Base-by-base conservation (phyloP, 53 echinoderm and acorn worm genomes). In the Holothuria leucospilota region DNA sequence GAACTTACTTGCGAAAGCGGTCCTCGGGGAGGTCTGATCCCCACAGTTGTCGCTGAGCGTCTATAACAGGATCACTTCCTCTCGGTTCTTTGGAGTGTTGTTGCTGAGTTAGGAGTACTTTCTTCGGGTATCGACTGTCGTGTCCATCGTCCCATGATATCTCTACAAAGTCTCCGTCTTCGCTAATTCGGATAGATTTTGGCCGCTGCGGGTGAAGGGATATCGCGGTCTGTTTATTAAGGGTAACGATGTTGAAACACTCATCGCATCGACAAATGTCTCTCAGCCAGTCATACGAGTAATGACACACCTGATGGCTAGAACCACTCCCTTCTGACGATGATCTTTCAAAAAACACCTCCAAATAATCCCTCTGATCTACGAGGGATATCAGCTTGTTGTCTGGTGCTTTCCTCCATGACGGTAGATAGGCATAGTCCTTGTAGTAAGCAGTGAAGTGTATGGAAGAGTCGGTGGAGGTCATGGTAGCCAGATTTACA, bases 241-340 rank as follows among this genome's bases (percentile, higher is more conserved):
- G 51, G 28, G 75, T 75, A 49, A 51, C 52, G 23, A 18, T 25
- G 39, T 63, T 84, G 26, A 84, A 84, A 24, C 84, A 84, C 9
- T 84, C 26, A 0, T 20, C 8, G 46, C 84, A 84, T 24, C 84
- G 63, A 84, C 84, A 84, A 7, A 63, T 21, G 40, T 84, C 84
- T 24, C 84, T 84, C 24, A 84, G 84, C 84, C 84, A 84, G 23
- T 51, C 66, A 23, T 64, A 65, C 23, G 84, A 66, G 63, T 38
- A 73, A 75, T 52, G 21, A 51, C 75, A 51, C 12, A 25, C 24
- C 13, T 75, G 14, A 25, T 14, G 13, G 29, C 68, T 68, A 26
- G 49, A 11, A 49, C 13, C 49, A 49, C 49, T 49, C 13, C 49
- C 49, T 56, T 15, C 15, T 56, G 56, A 56, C 56, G 68, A 68